Evolutionary conservation across 30 jellyfish, hydroid and myxozoan genomes (phyloP).

Genomic region (Calvadosia cruxmelitensis): DNA sequence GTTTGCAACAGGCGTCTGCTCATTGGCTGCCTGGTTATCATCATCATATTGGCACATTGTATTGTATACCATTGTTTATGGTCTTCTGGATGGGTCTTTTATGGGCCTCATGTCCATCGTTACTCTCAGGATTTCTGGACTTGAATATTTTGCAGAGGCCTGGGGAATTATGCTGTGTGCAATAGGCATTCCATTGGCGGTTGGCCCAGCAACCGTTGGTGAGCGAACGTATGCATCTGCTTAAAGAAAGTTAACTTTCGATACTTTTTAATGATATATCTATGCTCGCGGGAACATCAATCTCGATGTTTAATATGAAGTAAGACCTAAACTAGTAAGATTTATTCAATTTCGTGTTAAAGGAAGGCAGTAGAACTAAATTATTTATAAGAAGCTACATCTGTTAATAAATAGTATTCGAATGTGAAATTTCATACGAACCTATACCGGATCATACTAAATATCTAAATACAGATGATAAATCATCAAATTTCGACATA

Average conservation of each 20-base stretch:
- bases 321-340: no score
- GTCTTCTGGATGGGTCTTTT: conserved; percentile 88
- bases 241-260: no score
- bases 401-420: no score
- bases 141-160: conserved; percentile 66
- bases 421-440: no score
- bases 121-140: conserved; percentile 69
- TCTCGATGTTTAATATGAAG: no score
- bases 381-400: no score
- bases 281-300: no score
- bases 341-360: no score
- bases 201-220: conserved; percentile 93
- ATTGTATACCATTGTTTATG: conserved; percentile 54
- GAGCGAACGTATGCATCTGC: no score
- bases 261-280: no score
- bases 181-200: conserved; percentile 73
- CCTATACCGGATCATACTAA: neutral
- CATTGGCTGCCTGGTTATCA: conserved; percentile 43
- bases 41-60: conserved; percentile 56
- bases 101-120: conserved; percentile 75
- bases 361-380: no score
- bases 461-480: neutral
- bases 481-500: neutral
- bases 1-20: conserved; percentile 58
- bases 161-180: conserved; percentile 72